A percentile compares a stretch with the other conserved stretches of the same genome.
Evolutionary conservation across 2,888 invertebrate genomes (phyloP).

Genomic region (Eupithecia inturbata): DNA sequence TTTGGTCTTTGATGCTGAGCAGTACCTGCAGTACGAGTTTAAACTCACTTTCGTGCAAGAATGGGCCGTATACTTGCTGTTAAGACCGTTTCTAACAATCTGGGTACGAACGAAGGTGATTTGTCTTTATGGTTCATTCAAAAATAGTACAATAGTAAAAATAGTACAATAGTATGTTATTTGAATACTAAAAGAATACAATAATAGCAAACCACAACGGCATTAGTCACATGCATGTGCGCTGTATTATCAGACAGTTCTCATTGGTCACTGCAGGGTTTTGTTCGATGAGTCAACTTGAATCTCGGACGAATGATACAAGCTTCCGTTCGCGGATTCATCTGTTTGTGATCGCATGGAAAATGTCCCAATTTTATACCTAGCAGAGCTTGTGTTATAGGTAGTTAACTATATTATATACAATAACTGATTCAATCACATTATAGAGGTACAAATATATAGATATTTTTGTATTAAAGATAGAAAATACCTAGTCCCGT

Average conservation of each 20-base stretch:
- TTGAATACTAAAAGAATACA: constrained; percentile 3
- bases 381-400: no score
- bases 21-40: no score
- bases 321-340: background rate
- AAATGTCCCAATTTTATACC: no score
- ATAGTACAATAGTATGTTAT: background rate
- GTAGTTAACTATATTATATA: no score
- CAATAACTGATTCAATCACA: background rate
- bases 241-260: constrained; percentile 5
- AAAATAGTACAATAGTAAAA: background rate
- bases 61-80: background rate
- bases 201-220: background rate
- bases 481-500: background rate
- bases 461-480: background rate
- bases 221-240: constrained; percentile 1
- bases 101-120: background rate
- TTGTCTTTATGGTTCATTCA: background rate
- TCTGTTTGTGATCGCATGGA: background rate
- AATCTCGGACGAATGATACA: constrained; percentile 4
- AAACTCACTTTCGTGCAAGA: background rate
- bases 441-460: background rate
- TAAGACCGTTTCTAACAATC: background rate
- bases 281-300: constrained; percentile 8
- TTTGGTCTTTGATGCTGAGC: no score
- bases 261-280: background rate